Evolutionary conservation across 2,113 vertebrate species (phyloP).

Genomic region (Syrmaticus mikado): DNA sequence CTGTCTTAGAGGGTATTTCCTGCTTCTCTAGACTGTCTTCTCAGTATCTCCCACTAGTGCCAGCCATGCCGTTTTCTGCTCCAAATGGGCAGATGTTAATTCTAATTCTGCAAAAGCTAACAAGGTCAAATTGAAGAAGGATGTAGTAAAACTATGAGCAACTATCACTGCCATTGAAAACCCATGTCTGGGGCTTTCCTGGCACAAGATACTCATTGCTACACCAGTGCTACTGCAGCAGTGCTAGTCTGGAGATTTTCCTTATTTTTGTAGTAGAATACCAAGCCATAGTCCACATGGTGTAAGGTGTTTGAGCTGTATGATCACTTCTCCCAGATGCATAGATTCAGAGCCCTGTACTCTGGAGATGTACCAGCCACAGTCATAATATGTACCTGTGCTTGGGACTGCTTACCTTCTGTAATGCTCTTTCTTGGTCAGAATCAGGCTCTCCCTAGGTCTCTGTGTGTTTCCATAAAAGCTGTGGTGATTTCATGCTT

Average conservation of each 20-base stretch:
- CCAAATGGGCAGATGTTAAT: neutral
- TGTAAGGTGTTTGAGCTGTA: neutral
- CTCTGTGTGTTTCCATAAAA: neutral
- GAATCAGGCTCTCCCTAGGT: neutral
- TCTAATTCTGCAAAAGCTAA: neutral
- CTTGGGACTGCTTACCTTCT: neutral
- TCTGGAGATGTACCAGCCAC: fast-evolving
- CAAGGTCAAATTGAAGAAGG: neutral
- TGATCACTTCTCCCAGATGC: neutral
- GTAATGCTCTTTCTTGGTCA: neutral
- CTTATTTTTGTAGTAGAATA: neutral
- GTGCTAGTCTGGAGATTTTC: neutral
- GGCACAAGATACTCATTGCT: neutral
- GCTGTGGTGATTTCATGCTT: neutral
- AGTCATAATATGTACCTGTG: neutral
- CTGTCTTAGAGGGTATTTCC: neutral
- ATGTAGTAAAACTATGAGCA: neutral
- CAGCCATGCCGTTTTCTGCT: neutral
- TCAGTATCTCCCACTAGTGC: neutral
- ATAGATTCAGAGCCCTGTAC: neutral
- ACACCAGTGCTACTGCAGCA: neutral
- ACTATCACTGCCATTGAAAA: neutral
- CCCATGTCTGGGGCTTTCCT: neutral
- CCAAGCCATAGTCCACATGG: neutral
- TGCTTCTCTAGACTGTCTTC: neutral